Base-by-base conservation (phyloP, 1,140 invertebrate species). In the Drosophila kohkoa region DNA sequence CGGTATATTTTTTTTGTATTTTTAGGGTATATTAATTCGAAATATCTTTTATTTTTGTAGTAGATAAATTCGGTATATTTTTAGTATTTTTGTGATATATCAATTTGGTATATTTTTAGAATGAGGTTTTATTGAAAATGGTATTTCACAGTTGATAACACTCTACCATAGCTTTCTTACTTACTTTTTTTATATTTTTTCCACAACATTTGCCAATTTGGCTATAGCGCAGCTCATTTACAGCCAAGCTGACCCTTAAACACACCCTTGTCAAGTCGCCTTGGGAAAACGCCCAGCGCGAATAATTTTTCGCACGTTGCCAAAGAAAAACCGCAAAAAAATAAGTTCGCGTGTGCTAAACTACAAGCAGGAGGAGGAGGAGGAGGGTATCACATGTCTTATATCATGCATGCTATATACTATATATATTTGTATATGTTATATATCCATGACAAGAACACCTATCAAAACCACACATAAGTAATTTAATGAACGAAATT, bases 401-500 rank as follows among this genome's bases (percentile, higher is more conserved):
- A 70, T 62, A 43, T 43, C 16, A 54, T 28, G 48, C 10, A 45
- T 58, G 52, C 8, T 16, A 51, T 32, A 49, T 28, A 52, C 20
- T 20, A 20, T n/a, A n/a, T 25, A 20, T 20, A 25, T 25, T 4
- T 60, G 41, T 62, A 69, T 62, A 11, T 43, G 20, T 25, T 25
- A 25, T 35, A 52, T 70, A 51, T 35, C 28, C 52, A 43, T 35
- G 25, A 16, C 28, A 58, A 45, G 62, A 25, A 16, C 38, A 49
- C 13, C 30, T 75, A 62, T 72, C 77, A 57, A 54, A 57, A 41
- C 41, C 41, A 46, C 62, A 54, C 63, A 75, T 65, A 43, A 15
- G 54, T 79, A 67, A 76, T 72, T 72, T 75, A 62, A 66, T 67
- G 71, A 87, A 82, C 58, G 68, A 69, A 85, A 80, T 83, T 78